Conservation (phyloP, 2,888 invertebrate genomes). For the Synergus umbraculus region DNA sequence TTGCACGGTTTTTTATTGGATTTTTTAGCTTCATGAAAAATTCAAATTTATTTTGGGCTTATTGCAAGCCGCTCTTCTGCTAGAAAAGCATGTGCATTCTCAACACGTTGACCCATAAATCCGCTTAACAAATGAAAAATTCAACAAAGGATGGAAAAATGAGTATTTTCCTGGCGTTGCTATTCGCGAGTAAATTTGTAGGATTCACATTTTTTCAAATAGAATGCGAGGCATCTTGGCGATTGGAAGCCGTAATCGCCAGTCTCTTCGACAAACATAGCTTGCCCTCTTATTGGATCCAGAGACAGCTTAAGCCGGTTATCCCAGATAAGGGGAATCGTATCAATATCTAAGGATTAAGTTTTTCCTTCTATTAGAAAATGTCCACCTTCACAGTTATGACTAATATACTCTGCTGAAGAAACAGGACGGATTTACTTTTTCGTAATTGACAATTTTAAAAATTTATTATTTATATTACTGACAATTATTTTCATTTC, state of each 20-base stretch:
- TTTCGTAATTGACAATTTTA: background rate
- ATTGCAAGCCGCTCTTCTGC: background rate
- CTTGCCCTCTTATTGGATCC: constrained; percentile 39
- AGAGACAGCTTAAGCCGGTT: constrained; percentile 38
- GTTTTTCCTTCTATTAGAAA: constrained; percentile 21
- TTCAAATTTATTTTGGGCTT: constrained; percentile 8
- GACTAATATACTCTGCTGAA: constrained; percentile 26
- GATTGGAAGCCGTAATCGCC: constrained; percentile 38
- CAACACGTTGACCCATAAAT: constrained; percentile 9
- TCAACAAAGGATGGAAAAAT: constrained; percentile 8
- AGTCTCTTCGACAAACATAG: constrained; percentile 39
- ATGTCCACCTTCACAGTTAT: constrained; percentile 19
- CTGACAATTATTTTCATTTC: background rate
- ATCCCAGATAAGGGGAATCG: constrained; percentile 37
- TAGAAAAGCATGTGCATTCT: background rate
- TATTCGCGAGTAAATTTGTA: constrained; percentile 8
- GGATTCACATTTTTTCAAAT: constrained; percentile 6
- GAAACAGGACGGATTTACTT: constrained; percentile 3
- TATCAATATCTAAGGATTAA: constrained; percentile 41
- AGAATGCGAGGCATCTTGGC: constrained; percentile 30
- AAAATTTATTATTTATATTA: background rate
- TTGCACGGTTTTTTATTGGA: background rate
- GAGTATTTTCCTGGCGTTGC: background rate
- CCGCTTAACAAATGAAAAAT: constrained; percentile 8
- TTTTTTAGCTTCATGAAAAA: background rate